Evolutionary conservation across 2,113 vertebrate genomes (phyloP).

Genomic region (Corvus moneduloides): DNA sequence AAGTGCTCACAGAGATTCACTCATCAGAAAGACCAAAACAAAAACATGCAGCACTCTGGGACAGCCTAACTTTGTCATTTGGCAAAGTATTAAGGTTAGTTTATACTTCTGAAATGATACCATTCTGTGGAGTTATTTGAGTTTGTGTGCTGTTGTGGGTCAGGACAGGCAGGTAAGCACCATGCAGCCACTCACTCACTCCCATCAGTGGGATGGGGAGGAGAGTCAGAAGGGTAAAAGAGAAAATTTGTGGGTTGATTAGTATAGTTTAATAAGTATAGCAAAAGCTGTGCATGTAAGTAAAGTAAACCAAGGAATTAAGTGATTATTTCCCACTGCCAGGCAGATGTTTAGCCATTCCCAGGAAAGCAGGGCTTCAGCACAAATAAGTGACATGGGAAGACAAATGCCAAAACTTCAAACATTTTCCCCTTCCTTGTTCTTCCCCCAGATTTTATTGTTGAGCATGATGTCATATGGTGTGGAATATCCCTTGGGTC

Average conservation of each 20-base stretch:
- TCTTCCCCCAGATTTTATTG: not conserved
- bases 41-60: not conserved
- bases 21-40: slow-evolving; percentile 3
- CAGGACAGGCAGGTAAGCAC: not conserved
- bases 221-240: not conserved
- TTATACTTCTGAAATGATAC: not conserved
- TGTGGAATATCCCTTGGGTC: not conserved
- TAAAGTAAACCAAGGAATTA: not conserved
- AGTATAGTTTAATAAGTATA: not conserved
- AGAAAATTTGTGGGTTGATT: not conserved
- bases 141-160: not conserved
- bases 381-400: accelerated
- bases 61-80: not conserved
- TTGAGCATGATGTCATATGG: accelerated
- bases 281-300: not conserved
- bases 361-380: not conserved
- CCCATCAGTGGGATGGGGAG: not conserved
- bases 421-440: not conserved
- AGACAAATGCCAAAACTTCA: not conserved
- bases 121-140: not conserved
- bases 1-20: not conserved
- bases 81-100: not conserved
- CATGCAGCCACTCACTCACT: accelerated
- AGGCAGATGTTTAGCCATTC: not conserved
- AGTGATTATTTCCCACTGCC: not conserved